Evolutionary conservation across 1,140 invertebrate species (phyloP), one percentile per base, ranked within the genome.

Genomic region (Meloidogyne hapla): DNA sequence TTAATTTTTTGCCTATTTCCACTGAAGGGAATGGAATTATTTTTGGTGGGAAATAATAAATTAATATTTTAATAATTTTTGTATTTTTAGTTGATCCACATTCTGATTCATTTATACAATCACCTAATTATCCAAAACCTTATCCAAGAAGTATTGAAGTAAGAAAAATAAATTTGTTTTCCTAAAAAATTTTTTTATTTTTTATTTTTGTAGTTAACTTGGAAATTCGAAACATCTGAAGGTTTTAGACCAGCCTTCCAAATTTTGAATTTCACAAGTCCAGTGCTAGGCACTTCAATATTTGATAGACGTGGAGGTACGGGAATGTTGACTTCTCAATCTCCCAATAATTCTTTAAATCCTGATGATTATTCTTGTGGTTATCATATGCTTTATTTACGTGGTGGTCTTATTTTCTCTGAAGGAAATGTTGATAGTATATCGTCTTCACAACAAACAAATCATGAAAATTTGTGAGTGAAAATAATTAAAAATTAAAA

Each of bases 101-200:
- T n/a, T 73, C 71, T 61, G 71, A 73, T 64, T 63, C 71, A 23
- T 23, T 72, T 9, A 78, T 89, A 5, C 81, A 84, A 10, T 89
- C 88, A 0, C 88, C 88, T 23, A 79, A 82, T 21, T 89, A 85
- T 71, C 87, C 88, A 8, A 80, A 77, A 56, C 8, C 72, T 0
- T 85, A 86, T 62, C 75, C 79, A 38, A 77, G 74, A 67, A 79
- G 69, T 15, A 69, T 80, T 38, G 67, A 73, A 23, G 71, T 28
- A 23, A 64, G n/a, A 28, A 48, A 63, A 21, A 21, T 72, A 33
- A n/a, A 28, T 15, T 61, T 9, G n/a, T 18, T 18, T 8, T 5
- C 8, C n/a, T n/a, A 56, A 42, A 4, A 42, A 10, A 6, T 45
- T 15, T 2, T n/a, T 28, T 21, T 18, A 18, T 26, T 28, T 33